Conservation (phyloP, 2,888 invertebrate species). For the Eristalis tenax region DNA sequence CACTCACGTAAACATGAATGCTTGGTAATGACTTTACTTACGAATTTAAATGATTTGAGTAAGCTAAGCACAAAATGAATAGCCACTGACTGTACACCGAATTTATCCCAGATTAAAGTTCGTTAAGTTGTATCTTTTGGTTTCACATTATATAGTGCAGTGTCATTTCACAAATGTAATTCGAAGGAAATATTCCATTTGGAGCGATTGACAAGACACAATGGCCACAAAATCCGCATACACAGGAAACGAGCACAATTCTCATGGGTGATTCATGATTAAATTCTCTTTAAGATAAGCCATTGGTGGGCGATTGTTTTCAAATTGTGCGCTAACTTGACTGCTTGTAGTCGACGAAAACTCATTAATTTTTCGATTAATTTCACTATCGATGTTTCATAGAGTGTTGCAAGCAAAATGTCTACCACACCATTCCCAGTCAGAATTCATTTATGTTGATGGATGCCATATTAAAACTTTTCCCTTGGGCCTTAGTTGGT, state of each 20-base stretch:
- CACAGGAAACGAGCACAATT: background rate
- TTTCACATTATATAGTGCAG: too few species aligned
- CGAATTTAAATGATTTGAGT: too few species aligned
- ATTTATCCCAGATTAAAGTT: too few species aligned
- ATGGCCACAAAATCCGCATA: background rate
- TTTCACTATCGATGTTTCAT: background rate
- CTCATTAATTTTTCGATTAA: slow-evolving; percentile 1
- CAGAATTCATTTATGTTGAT: background rate
- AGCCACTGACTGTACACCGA: too few species aligned
- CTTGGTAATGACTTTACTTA: too few species aligned
- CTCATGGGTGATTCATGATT: background rate
- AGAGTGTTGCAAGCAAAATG: background rate
- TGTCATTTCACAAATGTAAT: too few species aligned
- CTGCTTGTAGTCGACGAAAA: background rate
- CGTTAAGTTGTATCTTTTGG: too few species aligned
- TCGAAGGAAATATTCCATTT: background rate
- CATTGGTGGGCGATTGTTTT: background rate
- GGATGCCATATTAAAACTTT: background rate
- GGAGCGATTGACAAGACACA: background rate
- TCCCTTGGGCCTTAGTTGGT: background rate
- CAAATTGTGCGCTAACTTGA: background rate
- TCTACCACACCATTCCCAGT: background rate
- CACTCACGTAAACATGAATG: too few species aligned
- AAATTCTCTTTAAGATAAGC: background rate
- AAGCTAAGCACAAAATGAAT: too few species aligned